Base-by-base conservation (phyloP, 2,888 invertebrate genomes). In the Steinernema carpocapsae region DNA sequence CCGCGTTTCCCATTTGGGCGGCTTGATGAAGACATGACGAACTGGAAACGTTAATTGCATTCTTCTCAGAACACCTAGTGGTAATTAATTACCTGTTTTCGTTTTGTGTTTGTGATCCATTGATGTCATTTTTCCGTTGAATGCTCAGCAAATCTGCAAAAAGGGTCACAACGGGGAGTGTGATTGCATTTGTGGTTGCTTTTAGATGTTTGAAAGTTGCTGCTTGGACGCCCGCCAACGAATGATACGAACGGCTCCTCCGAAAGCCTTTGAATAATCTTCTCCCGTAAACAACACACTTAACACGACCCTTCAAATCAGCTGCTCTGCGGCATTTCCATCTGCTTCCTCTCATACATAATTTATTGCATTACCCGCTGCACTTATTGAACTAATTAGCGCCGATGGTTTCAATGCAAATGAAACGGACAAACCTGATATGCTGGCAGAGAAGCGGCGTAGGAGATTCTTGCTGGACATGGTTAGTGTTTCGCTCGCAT, bases 81-180 rank as follows among this genome's bases (percentile, higher is more conserved):
- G 37, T 3, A n/a, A n/a, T n/a, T 43, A 43, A 78, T 79, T 78
- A 72, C 70, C 76, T 76, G 51, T 72, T 71, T 48, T 78, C 80
- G 64, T 76, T 79, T 10, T 48, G 42, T 0, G 74, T 17, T 10
- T 48, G 42, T 0, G 74, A 17, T 32, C 32, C 64, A 32, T 26
- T 32, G n/a, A 17, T n/a, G 32, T 48, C 43, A 24, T 76, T 73
- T 52, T 76, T 76, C 52, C 75, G 76, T 43, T 79, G 79, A 6
- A 81, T 76, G 56, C 77, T 79, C 10, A 82, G 77, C 29, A 82
- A 74, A 76, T 82, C 82, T 81, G 76, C 72, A 81, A 76, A 72
- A 51, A 37, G 37, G 37, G 37, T 37, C 45, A 12, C 48, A 45
- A 71, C n/a, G n/a, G n/a, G n/a, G n/a, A n/a, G n/a, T n/a, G n/a